Evolutionary conservation across 1,140 invertebrate genomes (phyloP), one percentile per base, ranked within the genome.

Genomic region (Meteorus sp.): DNA sequence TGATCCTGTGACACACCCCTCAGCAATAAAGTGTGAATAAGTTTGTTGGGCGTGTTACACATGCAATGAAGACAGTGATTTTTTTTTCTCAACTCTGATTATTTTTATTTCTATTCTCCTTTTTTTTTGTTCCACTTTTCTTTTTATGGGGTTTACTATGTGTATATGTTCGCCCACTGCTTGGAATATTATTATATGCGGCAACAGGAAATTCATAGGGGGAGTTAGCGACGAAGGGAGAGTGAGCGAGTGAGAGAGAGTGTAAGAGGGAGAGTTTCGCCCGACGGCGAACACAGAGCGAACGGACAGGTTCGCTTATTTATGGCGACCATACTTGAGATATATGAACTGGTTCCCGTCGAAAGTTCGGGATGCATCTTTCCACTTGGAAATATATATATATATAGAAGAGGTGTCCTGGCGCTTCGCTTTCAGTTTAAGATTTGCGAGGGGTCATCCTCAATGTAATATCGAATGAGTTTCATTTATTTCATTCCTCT

Each of bases 271-370:
- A n/a, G n/a, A n/a, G 59, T 25, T 51, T 69, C 64, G 65, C 45
- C 67, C 66, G 73, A 71, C 62, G 71, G 70, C 69, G 69, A 74
- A 74, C n/a, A n/a, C 73, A 72, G 71, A 74, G 65, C 68, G 66
- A 77, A 74, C 75, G 75, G 74, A 77, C 74, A 74, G 74, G 59
- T 71, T n/a, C 72, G 70, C 74, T 80, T 80, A 79, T 79, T 80
- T 80, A 79, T 79, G 73, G 78, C 72, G 69, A 77, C 73, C 72
- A 77, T 79, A 77, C 75, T 76, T 79, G 70, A 78, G 74, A 80
- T 79, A 77, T 79, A 80, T 80, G 76, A 79, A 80, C 77, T 80
- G 75, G 76, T 78, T 77, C 72, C 73, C 71, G 72, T 79, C 75
- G 73, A 80, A 78, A 80, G 72, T 79, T 79, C 70, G 70, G 75